Evolutionary conservation across 2,888 invertebrate species (phyloP).

Genomic region (Furcula furcula): DNA sequence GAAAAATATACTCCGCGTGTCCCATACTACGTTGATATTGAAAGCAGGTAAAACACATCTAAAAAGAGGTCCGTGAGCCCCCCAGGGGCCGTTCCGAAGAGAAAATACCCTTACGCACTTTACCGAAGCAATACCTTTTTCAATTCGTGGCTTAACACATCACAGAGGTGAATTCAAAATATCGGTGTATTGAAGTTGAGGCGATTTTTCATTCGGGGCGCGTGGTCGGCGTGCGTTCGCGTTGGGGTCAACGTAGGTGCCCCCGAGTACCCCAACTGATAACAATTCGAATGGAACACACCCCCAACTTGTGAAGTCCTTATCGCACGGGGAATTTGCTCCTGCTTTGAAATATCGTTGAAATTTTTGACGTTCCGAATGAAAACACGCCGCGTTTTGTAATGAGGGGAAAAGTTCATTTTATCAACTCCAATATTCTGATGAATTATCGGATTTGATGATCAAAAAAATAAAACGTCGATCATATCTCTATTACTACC

Average conservation of each 20-base stretch:
- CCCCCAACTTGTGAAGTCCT: constrained; percentile 51
- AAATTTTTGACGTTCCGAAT: constrained; percentile 54
- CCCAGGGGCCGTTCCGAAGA: constrained; percentile 22
- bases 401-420: constrained; percentile 33
- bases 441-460: too few species aligned
- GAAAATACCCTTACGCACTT: constrained; percentile 19
- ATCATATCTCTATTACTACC: too few species aligned
- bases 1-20: constrained; percentile 14
- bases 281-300: constrained; percentile 70
- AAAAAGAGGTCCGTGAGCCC: constrained; percentile 21
- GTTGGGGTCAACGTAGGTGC: constrained; percentile 14
- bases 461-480: too few species aligned
- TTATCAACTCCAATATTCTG: too few species aligned
- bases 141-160: constrained; percentile 16
- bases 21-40: constrained; percentile 28
- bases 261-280: constrained; percentile 51
- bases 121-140: constrained; percentile 7
- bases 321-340: constrained; percentile 59
- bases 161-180: constrained; percentile 6
- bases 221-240: constrained; percentile 3
- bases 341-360: constrained; percentile 62
- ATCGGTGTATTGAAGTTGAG: constrained; percentile 18
- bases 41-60: constrained; percentile 21
- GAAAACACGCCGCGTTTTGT: constrained; percentile 43
- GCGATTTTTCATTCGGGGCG: constrained; percentile 22